Evolutionary conservation across 2,888 invertebrate genomes (phyloP), one percentile per base, ranked within the genome.

Genomic region (Syrphus vitripennis): DNA sequence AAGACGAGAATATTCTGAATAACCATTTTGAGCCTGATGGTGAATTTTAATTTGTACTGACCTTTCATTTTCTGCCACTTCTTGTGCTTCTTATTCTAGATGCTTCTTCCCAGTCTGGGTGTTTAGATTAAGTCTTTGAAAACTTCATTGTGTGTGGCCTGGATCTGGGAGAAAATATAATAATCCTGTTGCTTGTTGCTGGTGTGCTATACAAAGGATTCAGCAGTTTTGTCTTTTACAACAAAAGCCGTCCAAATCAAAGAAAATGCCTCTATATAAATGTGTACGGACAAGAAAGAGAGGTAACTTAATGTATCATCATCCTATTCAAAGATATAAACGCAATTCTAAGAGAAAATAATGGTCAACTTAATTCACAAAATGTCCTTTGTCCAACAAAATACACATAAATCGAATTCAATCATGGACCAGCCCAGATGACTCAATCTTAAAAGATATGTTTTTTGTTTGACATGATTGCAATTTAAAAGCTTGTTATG

Each of bases 401-500:
- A 21, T 24, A 79, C 53, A 79, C 31, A 77, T 74, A 83, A 75
- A 83, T 79, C 75, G 70, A 83, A 84, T 80, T 80, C 45, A 76
- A 80, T 70, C 71, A 81, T 53, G 34, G 40, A 31, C 34, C 53
- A 63, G 29, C 9, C 21, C 4, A n/a, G 29, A 71, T 83, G 83
- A 70, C 75, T 80, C 79, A 79, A 80, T 80, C 55, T 48, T 31
- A 75, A 65, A 65, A 21, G 55, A 55, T 55, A 50, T 14, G 42
- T 61, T 50, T 45, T 72, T 21, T 37, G 55, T 77, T 71, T 80
- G 69, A 77, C 84, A 72, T 81, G 84, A 84, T 84, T 84, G 84
- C 69, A 81, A 81, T 81, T 84, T 84, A 57, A 84, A 81, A 72
- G 81, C 76, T 81, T 81, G 84, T 84, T 81, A 75, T 84, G 70